Evolutionary conservation across 1,140 invertebrate genomes (phyloP).

Genomic region (Formica exsecta): DNA sequence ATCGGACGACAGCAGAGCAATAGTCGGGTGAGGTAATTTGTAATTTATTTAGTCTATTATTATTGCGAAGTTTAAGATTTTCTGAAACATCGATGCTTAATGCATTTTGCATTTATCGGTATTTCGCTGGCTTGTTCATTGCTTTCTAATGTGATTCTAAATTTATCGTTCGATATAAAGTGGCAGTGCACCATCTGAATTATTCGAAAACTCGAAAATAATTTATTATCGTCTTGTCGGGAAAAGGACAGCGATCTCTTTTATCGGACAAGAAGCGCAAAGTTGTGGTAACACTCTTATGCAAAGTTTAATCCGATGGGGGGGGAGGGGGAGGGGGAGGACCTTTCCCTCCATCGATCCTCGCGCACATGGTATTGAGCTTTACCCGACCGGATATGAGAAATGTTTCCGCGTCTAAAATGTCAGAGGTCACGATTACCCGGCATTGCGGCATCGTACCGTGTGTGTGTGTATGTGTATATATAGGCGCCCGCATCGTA

Average conservation of each 20-base stretch:
- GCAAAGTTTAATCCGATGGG: not conserved
- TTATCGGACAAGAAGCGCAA: not conserved
- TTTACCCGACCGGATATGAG: slow-evolving; percentile 34
- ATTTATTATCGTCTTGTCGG: not conserved
- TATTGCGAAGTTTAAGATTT: too few species aligned
- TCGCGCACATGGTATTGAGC: not conserved
- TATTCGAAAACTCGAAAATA: not conserved
- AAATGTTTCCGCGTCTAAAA: slow-evolving; percentile 35
- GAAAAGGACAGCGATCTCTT: not conserved
- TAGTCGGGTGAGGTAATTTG: too few species aligned
- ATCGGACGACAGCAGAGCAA: too few species aligned
- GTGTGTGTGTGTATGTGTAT: not conserved
- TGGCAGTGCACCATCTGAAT: not conserved
- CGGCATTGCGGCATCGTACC: slow-evolving; percentile 5
- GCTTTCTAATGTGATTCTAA: not conserved
- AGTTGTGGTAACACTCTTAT: slow-evolving; percentile 11
- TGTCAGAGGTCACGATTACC: slow-evolving; percentile 42
- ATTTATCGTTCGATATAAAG: not conserved
- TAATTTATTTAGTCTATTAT: too few species aligned
- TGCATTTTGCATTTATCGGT: not conserved
- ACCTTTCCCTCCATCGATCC: not conserved
- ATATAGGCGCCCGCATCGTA: not conserved
- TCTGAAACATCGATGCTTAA: too few species aligned
- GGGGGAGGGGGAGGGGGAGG: too few species aligned
- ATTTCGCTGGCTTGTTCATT: not conserved